Percentiles rank a stretch among this genome's conserved stretches.
These are phyloP conservation scores for Drosophila albomicans DNA, from an alignment of 1,140 invertebrate genomes.

Conservation along the genomic window DNA sequence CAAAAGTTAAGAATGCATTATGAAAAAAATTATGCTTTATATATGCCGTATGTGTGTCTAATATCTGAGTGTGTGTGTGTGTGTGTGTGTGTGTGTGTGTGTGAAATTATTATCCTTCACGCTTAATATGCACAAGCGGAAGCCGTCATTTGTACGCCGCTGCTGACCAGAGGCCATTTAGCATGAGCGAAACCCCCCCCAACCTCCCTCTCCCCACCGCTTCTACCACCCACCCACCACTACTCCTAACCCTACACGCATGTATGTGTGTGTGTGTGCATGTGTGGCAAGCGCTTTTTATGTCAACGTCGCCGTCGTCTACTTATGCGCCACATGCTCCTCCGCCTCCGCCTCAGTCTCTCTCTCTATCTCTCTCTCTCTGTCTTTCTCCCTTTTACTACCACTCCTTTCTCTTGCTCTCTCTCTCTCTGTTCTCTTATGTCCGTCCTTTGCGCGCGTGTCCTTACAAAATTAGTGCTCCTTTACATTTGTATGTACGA, in stretches of 20 bases:
- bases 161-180: slow-evolving; percentile 78
- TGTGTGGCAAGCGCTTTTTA: slow-evolving; percentile 53
- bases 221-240: not conserved
- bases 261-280: slow-evolving; percentile 19
- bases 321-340: slow-evolving; percentile 74
- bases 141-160: slow-evolving; percentile 82
- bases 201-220: not conserved
- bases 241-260: not conserved
- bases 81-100: slow-evolving; percentile 60
- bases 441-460: slow-evolving; percentile 65
- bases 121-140: slow-evolving; percentile 83
- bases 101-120: slow-evolving; percentile 83
- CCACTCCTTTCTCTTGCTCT: not conserved
- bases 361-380: not conserved
- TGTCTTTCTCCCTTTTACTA: slow-evolving; percentile 1
- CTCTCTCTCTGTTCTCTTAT: slow-evolving; percentile 2
- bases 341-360: not conserved
- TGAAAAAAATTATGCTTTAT: slow-evolving; percentile 62
- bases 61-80: slow-evolving; percentile 21
- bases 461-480: slow-evolving; percentile 83
- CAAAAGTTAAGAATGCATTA: slow-evolving; percentile 41
- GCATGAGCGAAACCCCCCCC: slow-evolving; percentile 54
- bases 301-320: slow-evolving; percentile 70
- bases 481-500: slow-evolving; percentile 58
- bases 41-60: slow-evolving; percentile 47